phyloP scores from a whole-genome alignment of 2,113 vertebrate species.

The Percopsis transmontana region DNA sequence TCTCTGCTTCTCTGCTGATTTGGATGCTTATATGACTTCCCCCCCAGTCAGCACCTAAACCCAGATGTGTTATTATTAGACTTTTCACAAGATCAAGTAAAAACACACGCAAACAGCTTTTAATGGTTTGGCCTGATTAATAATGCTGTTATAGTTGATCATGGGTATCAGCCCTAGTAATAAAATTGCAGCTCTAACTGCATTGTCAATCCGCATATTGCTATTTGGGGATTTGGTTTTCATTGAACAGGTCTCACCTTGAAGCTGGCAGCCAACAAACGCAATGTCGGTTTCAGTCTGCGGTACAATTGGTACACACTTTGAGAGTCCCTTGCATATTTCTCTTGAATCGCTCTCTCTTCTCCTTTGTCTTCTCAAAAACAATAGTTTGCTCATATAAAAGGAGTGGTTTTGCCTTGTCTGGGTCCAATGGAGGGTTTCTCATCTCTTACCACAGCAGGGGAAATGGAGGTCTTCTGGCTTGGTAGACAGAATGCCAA shows the following conservation, averaged over 20 bases:
- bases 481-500: conserved; percentile 47
- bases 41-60: background rate
- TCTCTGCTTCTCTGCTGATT: no score
- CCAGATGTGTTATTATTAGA: background rate
- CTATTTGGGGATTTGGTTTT: background rate
- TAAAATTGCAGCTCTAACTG: background rate
- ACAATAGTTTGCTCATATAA: background rate
- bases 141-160: background rate
- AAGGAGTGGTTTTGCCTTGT: background rate
- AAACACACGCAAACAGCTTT: background rate
- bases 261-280: background rate
- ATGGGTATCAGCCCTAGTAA: background rate
- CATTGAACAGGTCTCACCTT: background rate
- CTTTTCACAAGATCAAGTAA: background rate
- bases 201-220: background rate
- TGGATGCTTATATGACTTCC: no score
- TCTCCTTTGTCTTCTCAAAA: background rate
- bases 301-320: background rate
- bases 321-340: background rate
- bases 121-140: background rate
- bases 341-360: background rate
- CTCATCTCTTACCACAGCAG: background rate
- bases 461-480: conserved; percentile 28
- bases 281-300: background rate
- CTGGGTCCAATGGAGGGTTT: conserved; percentile 1